Percentiles rank a stretch among this genome's conserved stretches.
Conservation (phyloP, 2,888 invertebrate genomes). For the Scaptomyza polygonia region DNA sequence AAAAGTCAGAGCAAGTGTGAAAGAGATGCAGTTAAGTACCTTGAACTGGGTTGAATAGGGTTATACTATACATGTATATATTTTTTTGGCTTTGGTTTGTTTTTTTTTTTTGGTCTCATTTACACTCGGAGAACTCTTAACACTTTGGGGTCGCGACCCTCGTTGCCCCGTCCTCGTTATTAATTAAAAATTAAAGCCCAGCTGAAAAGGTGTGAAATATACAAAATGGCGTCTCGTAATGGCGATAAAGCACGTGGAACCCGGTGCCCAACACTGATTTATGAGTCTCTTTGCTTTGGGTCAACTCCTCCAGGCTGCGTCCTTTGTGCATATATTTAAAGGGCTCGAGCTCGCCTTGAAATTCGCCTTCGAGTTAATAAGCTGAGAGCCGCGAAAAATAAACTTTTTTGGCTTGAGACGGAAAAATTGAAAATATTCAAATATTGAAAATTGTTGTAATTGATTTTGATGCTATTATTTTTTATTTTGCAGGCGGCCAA, state of each 20-base stretch:
- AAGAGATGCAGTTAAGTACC: constrained; percentile 1
- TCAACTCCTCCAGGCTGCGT: constrained; percentile 24
- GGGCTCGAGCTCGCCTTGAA: constrained; percentile 1
- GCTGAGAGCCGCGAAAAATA: constrained; percentile 32
- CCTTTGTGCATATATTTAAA: constrained; percentile 62
- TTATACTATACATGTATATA: background rate
- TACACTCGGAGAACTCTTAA: constrained; percentile 10
- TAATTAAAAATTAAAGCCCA: constrained; percentile 80
- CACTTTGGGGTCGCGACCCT: constrained; percentile 57
- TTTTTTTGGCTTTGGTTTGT: background rate
- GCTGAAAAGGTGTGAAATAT: constrained; percentile 77
- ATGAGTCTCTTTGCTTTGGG: constrained; percentile 65
- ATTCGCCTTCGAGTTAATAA: constrained; percentile 59
- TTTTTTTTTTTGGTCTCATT: background rate
- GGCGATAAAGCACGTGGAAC: constrained; percentile 77
- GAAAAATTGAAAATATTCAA: constrained; percentile 26
- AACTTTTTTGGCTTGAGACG: constrained; percentile 38
- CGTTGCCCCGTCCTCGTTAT: constrained; percentile 69
- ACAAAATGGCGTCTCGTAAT: constrained; percentile 76
- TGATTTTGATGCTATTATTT: constrained; percentile 52
- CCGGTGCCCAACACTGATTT: constrained; percentile 62
- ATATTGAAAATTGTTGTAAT: constrained; percentile 56
- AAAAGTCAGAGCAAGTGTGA: constrained; percentile 9
- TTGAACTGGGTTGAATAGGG: constrained; percentile 16
- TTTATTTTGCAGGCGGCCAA: constrained; percentile 88